Evolutionary conservation across 2,113 vertebrate species (phyloP).

Genomic region (Damaliscus lunatus): DNA sequence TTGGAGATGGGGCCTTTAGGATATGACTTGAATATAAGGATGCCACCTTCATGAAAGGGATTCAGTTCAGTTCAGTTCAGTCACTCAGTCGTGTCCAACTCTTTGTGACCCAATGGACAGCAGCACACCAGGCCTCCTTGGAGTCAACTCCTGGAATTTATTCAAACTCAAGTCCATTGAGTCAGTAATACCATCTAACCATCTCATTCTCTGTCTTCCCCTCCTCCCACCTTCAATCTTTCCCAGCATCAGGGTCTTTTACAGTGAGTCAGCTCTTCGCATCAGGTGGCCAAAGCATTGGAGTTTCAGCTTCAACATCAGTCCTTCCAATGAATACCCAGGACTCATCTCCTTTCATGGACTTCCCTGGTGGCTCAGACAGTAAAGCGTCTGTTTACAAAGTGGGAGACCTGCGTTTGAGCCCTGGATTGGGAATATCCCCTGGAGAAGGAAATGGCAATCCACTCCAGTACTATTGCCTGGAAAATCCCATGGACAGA

Average conservation of each 20-base stretch:
- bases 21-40: background rate
- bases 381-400: too few species aligned
- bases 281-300: background rate
- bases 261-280: accelerated
- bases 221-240: background rate
- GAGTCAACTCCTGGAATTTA: background rate
- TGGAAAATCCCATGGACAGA: too few species aligned
- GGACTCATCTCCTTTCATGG: background rate
- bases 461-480: too few species aligned
- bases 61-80: background rate
- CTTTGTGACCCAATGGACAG: too few species aligned
- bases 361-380: too few species aligned
- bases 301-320: background rate
- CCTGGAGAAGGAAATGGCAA: too few species aligned
- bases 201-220: background rate
- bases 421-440: too few species aligned
- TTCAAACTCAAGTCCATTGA: background rate
- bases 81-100: background rate
- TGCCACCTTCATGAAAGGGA: background rate
- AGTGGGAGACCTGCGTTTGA: too few species aligned
- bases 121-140: background rate
- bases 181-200: background rate
- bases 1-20: background rate
- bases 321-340: background rate
- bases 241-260: background rate